phyloP scores from a whole-genome alignment of 2,888 invertebrate genomes.

The Phengaris alcon region DNA sequence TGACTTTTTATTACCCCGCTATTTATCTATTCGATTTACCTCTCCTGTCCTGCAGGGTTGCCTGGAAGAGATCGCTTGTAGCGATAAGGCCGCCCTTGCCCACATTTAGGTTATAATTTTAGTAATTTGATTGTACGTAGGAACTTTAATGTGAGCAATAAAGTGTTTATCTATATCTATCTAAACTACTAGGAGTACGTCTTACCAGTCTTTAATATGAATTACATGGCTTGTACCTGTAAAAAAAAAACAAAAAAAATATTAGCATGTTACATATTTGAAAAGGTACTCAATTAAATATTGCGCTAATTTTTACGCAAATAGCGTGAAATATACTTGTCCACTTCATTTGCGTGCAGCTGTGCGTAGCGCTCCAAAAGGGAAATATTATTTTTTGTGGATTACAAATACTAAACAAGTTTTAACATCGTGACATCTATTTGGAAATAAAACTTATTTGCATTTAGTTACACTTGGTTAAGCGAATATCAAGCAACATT shows the following conservation, averaged over 20 bases:
- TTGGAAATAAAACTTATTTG: constrained; percentile 17
- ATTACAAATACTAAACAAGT: constrained; percentile 22
- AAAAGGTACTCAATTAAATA: neutral
- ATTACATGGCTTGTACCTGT: constrained; percentile 59
- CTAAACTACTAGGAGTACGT: neutral
- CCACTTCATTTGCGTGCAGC: constrained; percentile 1
- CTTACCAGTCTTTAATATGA: constrained; percentile 47
- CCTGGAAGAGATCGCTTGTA: no score
- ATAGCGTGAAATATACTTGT: constrained; percentile 16
- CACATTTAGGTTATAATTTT: no score
- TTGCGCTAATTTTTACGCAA: constrained; percentile 27
- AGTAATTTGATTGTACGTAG: no score
- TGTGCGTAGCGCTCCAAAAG: constrained; percentile 18
- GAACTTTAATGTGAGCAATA: no score
- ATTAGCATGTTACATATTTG: constrained; percentile 28
- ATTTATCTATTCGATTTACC: no score
- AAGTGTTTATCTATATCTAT: no score
- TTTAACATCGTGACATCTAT: constrained; percentile 23
- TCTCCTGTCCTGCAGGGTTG: no score
- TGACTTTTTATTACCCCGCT: no score
- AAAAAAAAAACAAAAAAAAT: constrained; percentile 38
- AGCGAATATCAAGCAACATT: neutral
- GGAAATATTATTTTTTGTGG: constrained; percentile 17
- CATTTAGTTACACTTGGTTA: constrained; percentile 17
- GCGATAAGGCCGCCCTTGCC: no score